phyloP scores from a whole-genome alignment of 2,888 invertebrate genomes.

The Cordilura impudica region DNA sequence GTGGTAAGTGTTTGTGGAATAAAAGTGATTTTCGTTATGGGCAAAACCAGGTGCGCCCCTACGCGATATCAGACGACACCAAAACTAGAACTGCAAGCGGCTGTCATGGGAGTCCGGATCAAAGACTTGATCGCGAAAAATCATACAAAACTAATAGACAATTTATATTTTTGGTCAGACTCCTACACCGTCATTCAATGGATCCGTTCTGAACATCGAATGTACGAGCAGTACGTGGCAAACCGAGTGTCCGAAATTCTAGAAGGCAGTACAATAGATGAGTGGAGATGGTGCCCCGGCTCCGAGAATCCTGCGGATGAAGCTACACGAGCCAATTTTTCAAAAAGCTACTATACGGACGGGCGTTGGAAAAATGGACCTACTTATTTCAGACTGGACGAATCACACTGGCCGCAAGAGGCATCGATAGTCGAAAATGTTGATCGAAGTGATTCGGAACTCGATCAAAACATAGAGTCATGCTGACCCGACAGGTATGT shows the following conservation, averaged over 20 bases:
- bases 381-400: not conserved
- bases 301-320: constrained; percentile 40
- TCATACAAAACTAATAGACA: too few relatives aligned
- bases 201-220: too few relatives aligned
- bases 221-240: too few relatives aligned
- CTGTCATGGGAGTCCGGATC: not conserved
- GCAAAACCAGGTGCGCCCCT: not conserved
- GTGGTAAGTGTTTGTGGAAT: too few relatives aligned
- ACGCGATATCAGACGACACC: not conserved
- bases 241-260: constrained; percentile 7
- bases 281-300: constrained; percentile 36
- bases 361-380: constrained; percentile 37
- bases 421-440: not conserved
- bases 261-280: not conserved
- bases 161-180: too few relatives aligned
- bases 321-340: constrained; percentile 21
- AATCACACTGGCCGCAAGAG: constrained; percentile 1
- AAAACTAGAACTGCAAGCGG: constrained; percentile 1
- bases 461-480: not conserved
- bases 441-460: not conserved
- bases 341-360: not conserved
- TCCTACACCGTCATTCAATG: too few relatives aligned
- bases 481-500: not conserved
- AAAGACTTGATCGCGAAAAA: too few relatives aligned
- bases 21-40: too few relatives aligned